A percentile compares a stretch with the other conserved stretches of the same genome.
These are phyloP conservation scores for Polyploca ridens DNA, from an alignment of 2,888 invertebrate genomes.

Conservation along the genomic window DNA sequence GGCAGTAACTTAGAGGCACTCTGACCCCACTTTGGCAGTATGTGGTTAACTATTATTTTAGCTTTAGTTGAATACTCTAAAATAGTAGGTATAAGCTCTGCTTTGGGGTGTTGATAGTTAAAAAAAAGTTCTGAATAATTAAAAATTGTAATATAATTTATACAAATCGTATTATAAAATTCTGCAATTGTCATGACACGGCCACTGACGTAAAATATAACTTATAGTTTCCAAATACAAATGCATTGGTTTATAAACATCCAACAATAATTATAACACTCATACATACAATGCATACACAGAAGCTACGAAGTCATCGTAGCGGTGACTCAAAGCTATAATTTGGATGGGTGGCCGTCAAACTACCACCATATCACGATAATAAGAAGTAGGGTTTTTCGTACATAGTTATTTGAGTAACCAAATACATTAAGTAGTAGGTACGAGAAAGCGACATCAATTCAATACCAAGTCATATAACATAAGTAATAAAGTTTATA, in stretches of 20 bases:
- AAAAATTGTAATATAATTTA: not conserved
- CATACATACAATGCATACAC: not conserved
- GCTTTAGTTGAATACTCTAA: no score
- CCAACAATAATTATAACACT: not conserved
- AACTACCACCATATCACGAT: not conserved
- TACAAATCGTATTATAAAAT: not conserved
- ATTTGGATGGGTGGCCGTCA: not conserved
- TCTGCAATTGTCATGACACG: not conserved
- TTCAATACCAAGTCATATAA: not conserved
- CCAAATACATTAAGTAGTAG: not conserved
- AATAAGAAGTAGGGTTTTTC: not conserved
- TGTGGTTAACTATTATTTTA: no score
- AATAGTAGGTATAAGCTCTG: no score
- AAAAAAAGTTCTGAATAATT: not conserved
- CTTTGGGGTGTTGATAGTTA: no score
- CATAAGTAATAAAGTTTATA: not conserved
- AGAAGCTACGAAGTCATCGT: not conserved
- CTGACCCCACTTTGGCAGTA: no score
- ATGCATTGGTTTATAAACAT: not conserved
- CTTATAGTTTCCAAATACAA: not conserved
- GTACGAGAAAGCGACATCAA: not conserved
- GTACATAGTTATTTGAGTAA: not conserved
- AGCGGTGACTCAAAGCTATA: no score
- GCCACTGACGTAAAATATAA: not conserved
- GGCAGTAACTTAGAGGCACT: no score